Percentiles rank a stretch among this genome's conserved stretches.
Conservation (phyloP, 2,113 vertebrate species). For the Oostethus manadensis region DNA sequence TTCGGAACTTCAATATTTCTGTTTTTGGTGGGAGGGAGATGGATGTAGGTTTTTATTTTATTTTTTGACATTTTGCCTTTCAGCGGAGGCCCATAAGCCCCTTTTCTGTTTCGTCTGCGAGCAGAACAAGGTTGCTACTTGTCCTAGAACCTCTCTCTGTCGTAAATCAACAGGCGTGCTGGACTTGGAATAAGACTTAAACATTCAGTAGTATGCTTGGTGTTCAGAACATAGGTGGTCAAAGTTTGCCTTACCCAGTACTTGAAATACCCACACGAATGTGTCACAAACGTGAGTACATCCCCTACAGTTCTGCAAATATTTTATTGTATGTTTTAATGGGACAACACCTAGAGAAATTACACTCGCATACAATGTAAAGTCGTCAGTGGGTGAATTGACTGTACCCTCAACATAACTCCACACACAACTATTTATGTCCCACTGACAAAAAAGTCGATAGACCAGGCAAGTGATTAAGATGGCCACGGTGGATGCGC, state of each 20-base stretch:
- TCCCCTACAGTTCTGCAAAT: too few species aligned
- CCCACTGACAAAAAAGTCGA: too few species aligned
- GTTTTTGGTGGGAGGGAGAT: slow-evolving; percentile 25
- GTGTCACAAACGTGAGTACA: too few species aligned
- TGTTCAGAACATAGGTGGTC: slow-evolving; percentile 2
- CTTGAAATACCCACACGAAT: neutral
- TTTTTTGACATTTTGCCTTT: slow-evolving; percentile 37
- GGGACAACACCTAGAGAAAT: too few species aligned
- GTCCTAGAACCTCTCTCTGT: slow-evolving; percentile 17
- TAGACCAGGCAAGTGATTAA: too few species aligned
- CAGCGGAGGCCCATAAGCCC: slow-evolving; percentile 33
- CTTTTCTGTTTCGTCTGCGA: slow-evolving; percentile 33
- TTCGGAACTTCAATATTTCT: slow-evolving; percentile 38
- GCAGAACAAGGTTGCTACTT: slow-evolving; percentile 41
- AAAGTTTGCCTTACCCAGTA: neutral
- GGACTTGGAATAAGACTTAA: slow-evolving; percentile 13
- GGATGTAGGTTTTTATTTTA: neutral
- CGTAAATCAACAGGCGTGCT: slow-evolving; percentile 38
- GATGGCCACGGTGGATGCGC: too few species aligned
- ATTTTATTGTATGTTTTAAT: too few species aligned
- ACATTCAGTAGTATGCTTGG: slow-evolving; percentile 1
- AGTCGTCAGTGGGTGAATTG: too few species aligned
- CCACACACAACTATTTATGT: too few species aligned
- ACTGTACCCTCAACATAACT: too few species aligned
- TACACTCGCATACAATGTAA: too few species aligned